phyloP scores from a whole-genome alignment of 2,113 vertebrate genomes.

The Lagenorhynchus albirostris region DNA sequence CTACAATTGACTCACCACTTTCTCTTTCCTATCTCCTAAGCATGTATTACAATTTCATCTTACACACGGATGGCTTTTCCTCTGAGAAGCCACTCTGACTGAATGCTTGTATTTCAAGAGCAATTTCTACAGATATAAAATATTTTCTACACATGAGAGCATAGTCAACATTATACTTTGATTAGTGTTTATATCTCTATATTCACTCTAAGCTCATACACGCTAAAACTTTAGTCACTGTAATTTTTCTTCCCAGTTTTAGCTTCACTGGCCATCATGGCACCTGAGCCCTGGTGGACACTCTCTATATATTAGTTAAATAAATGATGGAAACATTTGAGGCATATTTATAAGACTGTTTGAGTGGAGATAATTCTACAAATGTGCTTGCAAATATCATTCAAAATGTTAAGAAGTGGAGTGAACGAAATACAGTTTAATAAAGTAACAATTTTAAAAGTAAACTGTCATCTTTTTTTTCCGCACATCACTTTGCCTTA shows the following conservation, averaged over 20 bases:
- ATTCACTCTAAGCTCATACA: background rate
- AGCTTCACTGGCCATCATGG: background rate
- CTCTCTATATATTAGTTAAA: background rate
- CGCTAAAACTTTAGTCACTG: background rate
- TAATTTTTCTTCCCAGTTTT: background rate
- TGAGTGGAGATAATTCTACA: background rate
- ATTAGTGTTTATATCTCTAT: background rate
- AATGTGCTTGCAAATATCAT: background rate
- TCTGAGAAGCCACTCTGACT: background rate
- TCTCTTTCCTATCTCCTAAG: background rate
- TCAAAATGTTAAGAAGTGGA: background rate
- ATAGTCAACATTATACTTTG: background rate
- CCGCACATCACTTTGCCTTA: background rate
- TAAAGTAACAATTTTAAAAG: background rate
- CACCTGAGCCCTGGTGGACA: rapidly evolving
- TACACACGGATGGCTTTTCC: background rate
- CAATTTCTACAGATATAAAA: background rate
- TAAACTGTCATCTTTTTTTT: background rate
- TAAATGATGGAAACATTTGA: background rate
- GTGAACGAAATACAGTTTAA: background rate
- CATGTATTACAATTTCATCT: background rate
- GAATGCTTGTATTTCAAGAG: background rate
- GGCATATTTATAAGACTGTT: background rate
- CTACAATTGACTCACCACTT: background rate
- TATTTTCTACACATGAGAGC: background rate